Conservation (phyloP, 2,888 invertebrate species). For the Cremastinae sp. region DNA sequence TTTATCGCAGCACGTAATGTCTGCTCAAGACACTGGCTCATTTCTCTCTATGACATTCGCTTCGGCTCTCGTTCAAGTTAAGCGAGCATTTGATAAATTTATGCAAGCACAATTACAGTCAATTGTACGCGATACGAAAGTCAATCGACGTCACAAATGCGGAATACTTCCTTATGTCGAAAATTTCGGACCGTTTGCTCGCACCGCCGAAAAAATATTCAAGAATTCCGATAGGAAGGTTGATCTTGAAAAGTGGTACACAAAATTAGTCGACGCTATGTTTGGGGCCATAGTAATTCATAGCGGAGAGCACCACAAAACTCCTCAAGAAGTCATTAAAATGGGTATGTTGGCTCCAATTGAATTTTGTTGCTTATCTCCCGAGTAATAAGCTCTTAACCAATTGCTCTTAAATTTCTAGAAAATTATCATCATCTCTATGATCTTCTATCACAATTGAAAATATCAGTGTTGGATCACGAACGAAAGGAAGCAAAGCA, state of each 20-base stretch:
- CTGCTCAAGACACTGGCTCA: slow-evolving; percentile 92
- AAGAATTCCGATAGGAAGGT: slow-evolving; percentile 91
- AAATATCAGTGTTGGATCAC: slow-evolving; percentile 92
- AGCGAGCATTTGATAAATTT: slow-evolving; percentile 94
- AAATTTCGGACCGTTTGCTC: slow-evolving; percentile 93
- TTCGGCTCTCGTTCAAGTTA: slow-evolving; percentile 92
- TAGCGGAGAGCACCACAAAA: slow-evolving; percentile 92
- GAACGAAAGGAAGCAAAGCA: slow-evolving; percentile 94
- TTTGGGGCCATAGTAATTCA: slow-evolving; percentile 91
- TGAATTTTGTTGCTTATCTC: not conserved
- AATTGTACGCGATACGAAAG: slow-evolving; percentile 87
- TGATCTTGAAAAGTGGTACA: slow-evolving; percentile 96
- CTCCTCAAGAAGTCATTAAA: slow-evolving; percentile 94
- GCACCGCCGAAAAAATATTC: slow-evolving; percentile 93
- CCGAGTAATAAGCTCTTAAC: not conserved
- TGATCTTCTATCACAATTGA: slow-evolving; percentile 92
- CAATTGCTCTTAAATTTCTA: slow-evolving; percentile 76
- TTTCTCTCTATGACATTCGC: slow-evolving; percentile 94
- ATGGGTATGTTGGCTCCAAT: slow-evolving; percentile 86
- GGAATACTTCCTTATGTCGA: slow-evolving; percentile 94
- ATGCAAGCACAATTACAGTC: slow-evolving; percentile 92
- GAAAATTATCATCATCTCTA: slow-evolving; percentile 98
- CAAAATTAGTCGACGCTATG: slow-evolving; percentile 90
- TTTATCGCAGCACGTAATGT: slow-evolving; percentile 95
- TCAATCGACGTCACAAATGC: slow-evolving; percentile 89